phyloP scores from a whole-genome alignment of 2,888 invertebrate genomes.

The Cephus sareptanus region DNA sequence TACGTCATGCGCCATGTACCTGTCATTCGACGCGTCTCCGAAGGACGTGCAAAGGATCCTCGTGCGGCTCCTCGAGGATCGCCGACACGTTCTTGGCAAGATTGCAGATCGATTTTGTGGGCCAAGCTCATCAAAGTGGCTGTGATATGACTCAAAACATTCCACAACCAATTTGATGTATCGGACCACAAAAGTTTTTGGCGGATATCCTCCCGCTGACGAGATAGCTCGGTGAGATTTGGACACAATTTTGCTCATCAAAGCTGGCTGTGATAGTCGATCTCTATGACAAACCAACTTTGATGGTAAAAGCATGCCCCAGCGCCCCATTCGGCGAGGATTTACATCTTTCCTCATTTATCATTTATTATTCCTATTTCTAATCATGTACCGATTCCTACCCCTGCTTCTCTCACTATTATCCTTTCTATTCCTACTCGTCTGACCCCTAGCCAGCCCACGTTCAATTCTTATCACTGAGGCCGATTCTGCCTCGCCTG shows the following conservation, averaged over 20 bases:
- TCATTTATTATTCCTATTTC: neutral
- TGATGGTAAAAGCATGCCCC: constrained; percentile 75
- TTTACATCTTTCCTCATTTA: too few relatives aligned
- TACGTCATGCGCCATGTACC: too few relatives aligned
- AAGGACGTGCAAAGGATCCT: neutral
- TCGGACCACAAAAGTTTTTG: constrained; percentile 69
- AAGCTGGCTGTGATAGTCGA: constrained; percentile 94
- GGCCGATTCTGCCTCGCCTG: too few relatives aligned
- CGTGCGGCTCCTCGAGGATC: neutral
- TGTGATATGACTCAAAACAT: constrained; percentile 88
- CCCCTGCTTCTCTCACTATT: neutral
- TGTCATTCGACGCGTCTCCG: neutral
- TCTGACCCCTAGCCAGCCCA: neutral
- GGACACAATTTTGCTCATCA: constrained; percentile 86
- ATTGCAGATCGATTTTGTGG: constrained; percentile 60
- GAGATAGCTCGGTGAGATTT: constrained; percentile 35
- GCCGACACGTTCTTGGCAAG: constrained; percentile 29
- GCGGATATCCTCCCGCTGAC: constrained; percentile 7
- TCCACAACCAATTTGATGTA: constrained; percentile 92
- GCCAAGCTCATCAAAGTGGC: constrained; percentile 96
- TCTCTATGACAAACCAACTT: constrained; percentile 87
- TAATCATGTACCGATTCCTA: neutral
- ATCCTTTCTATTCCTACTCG: neutral
- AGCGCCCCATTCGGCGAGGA: too few relatives aligned
- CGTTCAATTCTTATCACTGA: too few relatives aligned